phyloP scores from a whole-genome alignment of 2,113 vertebrate species.

The Albula goreensis region DNA sequence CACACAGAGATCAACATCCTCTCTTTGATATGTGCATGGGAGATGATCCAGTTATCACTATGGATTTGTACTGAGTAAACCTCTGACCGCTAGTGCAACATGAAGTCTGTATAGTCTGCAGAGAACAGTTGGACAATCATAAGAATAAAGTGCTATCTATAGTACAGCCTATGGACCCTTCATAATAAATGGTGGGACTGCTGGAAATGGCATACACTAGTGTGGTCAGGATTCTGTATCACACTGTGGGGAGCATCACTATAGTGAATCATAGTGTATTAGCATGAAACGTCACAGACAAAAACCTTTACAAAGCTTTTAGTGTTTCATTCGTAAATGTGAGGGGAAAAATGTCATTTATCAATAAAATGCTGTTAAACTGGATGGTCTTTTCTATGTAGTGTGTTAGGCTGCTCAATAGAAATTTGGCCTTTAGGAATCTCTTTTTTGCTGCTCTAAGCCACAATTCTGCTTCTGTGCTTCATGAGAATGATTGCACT shows the following conservation, averaged over 20 bases:
- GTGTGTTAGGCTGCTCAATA: background rate
- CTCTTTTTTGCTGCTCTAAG: background rate
- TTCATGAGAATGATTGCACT: conserved; percentile 37
- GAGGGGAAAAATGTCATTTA: no score
- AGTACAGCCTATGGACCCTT: no score
- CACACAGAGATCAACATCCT: conserved; percentile 22
- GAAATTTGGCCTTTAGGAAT: background rate
- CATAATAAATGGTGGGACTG: background rate
- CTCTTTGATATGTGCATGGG: conserved; percentile 36
- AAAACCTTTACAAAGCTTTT: no score
- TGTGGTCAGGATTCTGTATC: background rate
- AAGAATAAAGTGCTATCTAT: no score
- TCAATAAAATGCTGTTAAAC: no score
- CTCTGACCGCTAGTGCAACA: conserved; percentile 3
- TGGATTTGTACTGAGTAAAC: conserved; percentile 34
- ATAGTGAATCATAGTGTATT: no score
- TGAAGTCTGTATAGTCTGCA: conserved; percentile 52
- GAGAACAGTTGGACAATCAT: conserved; percentile 39
- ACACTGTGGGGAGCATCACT: no score
- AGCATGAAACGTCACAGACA: no score
- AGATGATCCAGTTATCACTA: conserved; percentile 53
- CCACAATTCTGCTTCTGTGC: conserved; percentile 34
- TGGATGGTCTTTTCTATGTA: background rate
- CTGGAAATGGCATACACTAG: conserved; percentile 38
- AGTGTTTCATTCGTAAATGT: no score